Base-by-base conservation (phyloP, 2,113 vertebrate species). In the Rousettus leschenaultii region DNA sequence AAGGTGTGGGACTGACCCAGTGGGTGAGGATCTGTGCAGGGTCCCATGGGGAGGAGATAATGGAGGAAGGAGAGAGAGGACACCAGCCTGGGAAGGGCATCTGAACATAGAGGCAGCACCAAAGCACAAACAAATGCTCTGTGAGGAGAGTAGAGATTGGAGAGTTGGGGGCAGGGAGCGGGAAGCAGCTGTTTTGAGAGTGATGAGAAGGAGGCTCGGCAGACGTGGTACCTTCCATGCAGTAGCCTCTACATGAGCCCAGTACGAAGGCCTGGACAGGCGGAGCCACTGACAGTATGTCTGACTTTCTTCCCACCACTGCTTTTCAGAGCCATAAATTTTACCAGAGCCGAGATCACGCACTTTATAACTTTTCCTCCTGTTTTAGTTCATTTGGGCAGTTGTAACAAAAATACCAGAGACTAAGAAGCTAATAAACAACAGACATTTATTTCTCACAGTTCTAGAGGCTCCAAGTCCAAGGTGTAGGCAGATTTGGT, bases 21-120 rank as follows among this genome's bases (percentile, higher is more conserved):
- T 7, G 15, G 4, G 2, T 7, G 1, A 51, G 55, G n/a, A 7
- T 21, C 22, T 43, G 1, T 28, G 53, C n/a, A 40, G 14, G 6
- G 16, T n/a, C 40, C 61, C 38, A 53, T 7, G 33, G 6, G 12
- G 13, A 40, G 7, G 80, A 53, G 61, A 15, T 28, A 16, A 48
- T 24, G 22, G 30, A 66, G 66, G 66, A 59, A 53, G 77, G 45
- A 57, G 18, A 65, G 11, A 45, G 30, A 4, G 30, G 51, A 28
- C 13, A 61, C 10, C 24, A 68, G 48, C 12, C 61, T 45, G 71
- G 30, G 51, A 59, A 30, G 38, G 5, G 15, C 21, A 0, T 45
- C 43, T 15, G 84, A 78, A 26, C 65, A 26, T 30, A 9, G 63
- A 66, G 9, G 16, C 30, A 30, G 38, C 40, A 26, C 8, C 6